phyloP scores from a whole-genome alignment of 2,113 vertebrate species.

The Felis chaus region DNA sequence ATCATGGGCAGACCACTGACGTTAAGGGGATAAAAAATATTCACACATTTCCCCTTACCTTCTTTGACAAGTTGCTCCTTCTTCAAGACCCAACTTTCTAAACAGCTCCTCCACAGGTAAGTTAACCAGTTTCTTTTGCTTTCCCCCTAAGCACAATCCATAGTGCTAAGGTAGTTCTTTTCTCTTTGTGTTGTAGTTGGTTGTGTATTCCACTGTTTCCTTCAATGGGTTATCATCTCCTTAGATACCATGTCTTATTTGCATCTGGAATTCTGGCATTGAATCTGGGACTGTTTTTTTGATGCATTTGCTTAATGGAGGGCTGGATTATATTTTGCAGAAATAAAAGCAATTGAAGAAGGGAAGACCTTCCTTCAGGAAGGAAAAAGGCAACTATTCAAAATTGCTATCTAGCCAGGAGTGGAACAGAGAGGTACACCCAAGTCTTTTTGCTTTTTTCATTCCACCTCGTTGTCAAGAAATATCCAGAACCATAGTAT shows the following conservation, averaged over 20 bases:
- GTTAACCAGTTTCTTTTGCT: background rate
- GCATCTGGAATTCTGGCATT: background rate
- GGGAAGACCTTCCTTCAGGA: background rate
- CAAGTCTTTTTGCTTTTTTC: background rate
- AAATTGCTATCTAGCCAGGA: background rate
- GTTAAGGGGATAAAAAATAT: background rate
- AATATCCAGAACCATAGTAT: background rate
- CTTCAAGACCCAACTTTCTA: background rate
- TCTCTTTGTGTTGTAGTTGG: background rate
- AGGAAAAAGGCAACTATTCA: background rate
- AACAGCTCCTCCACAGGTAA: background rate
- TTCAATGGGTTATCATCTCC: background rate
- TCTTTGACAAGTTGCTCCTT: background rate
- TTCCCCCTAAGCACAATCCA: background rate
- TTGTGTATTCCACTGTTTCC: background rate
- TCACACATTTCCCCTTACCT: background rate
- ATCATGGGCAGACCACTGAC: background rate
- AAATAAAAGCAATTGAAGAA: background rate
- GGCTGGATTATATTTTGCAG: background rate
- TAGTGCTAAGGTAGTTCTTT: background rate
- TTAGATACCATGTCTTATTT: background rate
- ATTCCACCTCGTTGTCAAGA: background rate
- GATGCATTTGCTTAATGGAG: background rate
- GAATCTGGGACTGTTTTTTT: conserved; percentile 8
- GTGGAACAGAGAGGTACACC: background rate